Conservation (phyloP, 1,140 invertebrate genomes). For the Hesperophylax magnus region DNA sequence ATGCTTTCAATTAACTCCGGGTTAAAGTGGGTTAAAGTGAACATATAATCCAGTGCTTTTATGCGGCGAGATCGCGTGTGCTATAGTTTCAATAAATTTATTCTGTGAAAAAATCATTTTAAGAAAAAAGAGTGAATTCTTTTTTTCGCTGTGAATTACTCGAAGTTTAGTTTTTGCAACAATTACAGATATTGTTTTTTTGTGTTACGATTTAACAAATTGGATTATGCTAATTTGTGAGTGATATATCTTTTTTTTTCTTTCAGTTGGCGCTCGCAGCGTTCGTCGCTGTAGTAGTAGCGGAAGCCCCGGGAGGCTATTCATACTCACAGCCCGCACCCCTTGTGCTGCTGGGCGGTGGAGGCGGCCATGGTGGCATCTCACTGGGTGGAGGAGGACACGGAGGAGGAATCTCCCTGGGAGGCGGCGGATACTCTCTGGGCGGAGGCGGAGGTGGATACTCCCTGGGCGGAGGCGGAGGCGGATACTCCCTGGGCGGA, state of each 20-base stretch:
- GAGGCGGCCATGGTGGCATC: conserved; percentile 61
- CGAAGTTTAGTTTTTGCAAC: neutral
- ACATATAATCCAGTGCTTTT: conserved; percentile 7
- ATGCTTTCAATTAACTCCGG: conserved; percentile 19
- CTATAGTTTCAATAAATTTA: neutral
- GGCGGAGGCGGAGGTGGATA: conserved; percentile 60
- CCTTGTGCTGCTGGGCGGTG: conserved; percentile 60
- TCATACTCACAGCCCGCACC: conserved; percentile 56
- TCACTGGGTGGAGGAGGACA: conserved; percentile 51
- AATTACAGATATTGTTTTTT: neutral
- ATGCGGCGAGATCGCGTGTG: conserved; percentile 3
- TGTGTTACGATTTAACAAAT: neutral
- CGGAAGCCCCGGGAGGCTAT: conserved; percentile 64
- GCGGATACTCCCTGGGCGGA: conserved; percentile 62
- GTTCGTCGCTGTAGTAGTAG: conserved; percentile 66
- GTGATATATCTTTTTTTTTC: conserved; percentile 35
- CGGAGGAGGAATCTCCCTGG: too few relatives aligned
- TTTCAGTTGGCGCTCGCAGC: conserved; percentile 66
- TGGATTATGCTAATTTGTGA: neutral
- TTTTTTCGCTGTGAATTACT: conserved; percentile 14
- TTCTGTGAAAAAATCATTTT: too few relatives aligned
- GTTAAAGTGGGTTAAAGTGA: conserved; percentile 25
- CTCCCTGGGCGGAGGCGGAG: conserved; percentile 64
- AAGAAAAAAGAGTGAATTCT: neutral
- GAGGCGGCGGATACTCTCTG: conserved; percentile 57